A percentile compares a stretch with the other conserved stretches of the same genome.
phyloP scores from a whole-genome alignment of 2,888 invertebrate species.

The Caenorhabditis sinica region DNA sequence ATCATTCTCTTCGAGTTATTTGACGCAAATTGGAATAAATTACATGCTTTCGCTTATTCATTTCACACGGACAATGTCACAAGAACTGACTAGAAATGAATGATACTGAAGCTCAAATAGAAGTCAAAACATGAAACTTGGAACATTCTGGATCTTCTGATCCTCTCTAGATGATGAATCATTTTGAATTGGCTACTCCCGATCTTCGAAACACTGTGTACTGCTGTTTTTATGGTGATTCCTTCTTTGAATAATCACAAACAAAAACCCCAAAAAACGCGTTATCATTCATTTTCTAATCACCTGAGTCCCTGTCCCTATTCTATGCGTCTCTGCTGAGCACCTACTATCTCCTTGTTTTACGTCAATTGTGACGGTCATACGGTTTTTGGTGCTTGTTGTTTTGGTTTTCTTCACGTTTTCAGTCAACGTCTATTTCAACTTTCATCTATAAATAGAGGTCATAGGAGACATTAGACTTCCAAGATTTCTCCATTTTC shows the following conservation, averaged over 20 bases:
- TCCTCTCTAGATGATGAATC: neutral
- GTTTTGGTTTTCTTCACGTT: conserved; percentile 17
- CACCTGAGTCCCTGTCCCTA: conserved; percentile 16
- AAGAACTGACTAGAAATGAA: too few species aligned
- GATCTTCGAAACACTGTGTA: conserved; percentile 5
- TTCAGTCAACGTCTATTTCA: conserved; percentile 23
- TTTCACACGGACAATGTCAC: too few species aligned
- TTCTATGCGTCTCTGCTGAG: conserved; percentile 27
- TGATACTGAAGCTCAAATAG: too few species aligned
- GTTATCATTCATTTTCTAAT: conserved; percentile 37
- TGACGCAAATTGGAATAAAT: conserved; percentile 16
- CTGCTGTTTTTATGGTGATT: conserved; percentile 18
- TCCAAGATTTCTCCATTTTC: neutral
- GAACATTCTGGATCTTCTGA: too few species aligned
- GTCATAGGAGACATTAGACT: neutral
- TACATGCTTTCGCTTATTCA: conserved; percentile 9
- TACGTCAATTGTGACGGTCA: conserved; percentile 46
- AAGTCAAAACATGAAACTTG: too few species aligned
- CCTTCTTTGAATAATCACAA: conserved; percentile 6
- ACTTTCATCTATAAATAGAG: conserved; percentile 37
- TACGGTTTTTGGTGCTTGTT: conserved; percentile 51
- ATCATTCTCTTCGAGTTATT: conserved; percentile 15
- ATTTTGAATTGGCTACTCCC: neutral
- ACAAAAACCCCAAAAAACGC: conserved; percentile 16
- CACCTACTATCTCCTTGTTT: conserved; percentile 14